Evolutionary conservation across 2,797 vertebrate genomes (phyloP).

Genomic region (Microhierax caerulescens): DNA sequence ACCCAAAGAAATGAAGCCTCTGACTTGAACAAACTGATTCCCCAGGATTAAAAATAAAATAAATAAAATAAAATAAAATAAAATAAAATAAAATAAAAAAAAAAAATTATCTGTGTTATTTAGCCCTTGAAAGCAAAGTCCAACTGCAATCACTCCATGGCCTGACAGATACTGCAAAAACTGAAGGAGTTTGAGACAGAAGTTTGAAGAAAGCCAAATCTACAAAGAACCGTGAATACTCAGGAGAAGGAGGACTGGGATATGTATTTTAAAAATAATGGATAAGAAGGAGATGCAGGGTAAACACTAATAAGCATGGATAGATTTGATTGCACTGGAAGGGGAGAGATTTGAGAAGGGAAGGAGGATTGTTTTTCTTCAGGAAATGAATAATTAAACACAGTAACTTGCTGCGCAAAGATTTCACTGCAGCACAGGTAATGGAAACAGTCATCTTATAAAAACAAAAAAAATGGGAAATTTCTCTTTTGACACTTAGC

Average conservation of each 20-base stretch:
- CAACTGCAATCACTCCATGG: background rate
- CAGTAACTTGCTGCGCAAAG: background rate
- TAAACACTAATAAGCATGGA: background rate
- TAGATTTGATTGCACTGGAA: background rate
- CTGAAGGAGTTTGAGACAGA: background rate
- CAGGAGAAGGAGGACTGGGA: background rate
- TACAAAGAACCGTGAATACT: background rate
- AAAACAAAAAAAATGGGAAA: background rate
- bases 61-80: background rate
- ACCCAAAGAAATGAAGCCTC: background rate
- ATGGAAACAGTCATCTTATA: background rate
- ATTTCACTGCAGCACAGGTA: background rate
- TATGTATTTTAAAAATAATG: background rate
- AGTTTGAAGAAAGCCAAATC: background rate
- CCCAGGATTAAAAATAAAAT: background rate
- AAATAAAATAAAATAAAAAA: background rate
- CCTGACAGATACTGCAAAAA: background rate
- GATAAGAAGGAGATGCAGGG: background rate
- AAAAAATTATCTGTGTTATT: background rate
- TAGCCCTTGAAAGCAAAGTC: background rate
- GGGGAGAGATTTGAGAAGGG: background rate
- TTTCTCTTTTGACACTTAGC: background rate
- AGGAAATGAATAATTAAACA: constrained; percentile 22
- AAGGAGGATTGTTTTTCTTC: background rate
- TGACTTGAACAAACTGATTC: background rate